Base-by-base conservation (phyloP, 2,797 vertebrate species). In the Serranus cabrilla region DNA sequence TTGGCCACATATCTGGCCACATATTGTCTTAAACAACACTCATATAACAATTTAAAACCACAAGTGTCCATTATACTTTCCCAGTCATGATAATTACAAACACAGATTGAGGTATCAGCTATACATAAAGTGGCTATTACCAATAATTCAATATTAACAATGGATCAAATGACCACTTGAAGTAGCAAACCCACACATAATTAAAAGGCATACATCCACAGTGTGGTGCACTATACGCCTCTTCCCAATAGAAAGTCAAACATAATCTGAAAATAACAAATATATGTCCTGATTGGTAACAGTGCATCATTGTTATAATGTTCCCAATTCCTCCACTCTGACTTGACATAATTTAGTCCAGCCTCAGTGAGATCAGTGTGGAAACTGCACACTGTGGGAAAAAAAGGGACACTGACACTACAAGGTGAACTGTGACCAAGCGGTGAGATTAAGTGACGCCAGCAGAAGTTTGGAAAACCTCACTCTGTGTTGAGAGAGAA, bases 391-490 rank as follows among this genome's bases (percentile, higher is more conserved):
- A 49, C 9, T 39, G 27, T 45, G 50, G 25, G 18, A 16, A 56
- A 25, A 46, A 54, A 43, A 4, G 45, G 51, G 20, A 57, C 56
- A 51, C 40, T 69, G 78, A 88, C 52, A 25, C n/a, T 17, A 39
- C 21, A 21, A 0, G 5, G 25, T 73, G 60, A 88, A 60, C 66
- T 60, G 46, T 52, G 59, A 80, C 59, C 64, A 51, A 63, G 25
- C 39, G 0, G 18, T 23, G 59, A 74, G 69, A 72, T 82, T 74
- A 77, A 62, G 61, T 62, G 76, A 83, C 25, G 37, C 20, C 23
- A 14, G 49, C 50, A 60, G 61, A 78, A 58, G 78, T 81, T 83
- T 74, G 66, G 56, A 63, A 78, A 89, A 64, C 39, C 13, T 0
- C 16, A 21, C 13, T 80, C 66, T 58, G 40, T 5, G 46, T n/a